Evolutionary conservation across 2,797 vertebrate genomes (phyloP).

Genomic region (Chiloscyllium punctatum): DNA sequence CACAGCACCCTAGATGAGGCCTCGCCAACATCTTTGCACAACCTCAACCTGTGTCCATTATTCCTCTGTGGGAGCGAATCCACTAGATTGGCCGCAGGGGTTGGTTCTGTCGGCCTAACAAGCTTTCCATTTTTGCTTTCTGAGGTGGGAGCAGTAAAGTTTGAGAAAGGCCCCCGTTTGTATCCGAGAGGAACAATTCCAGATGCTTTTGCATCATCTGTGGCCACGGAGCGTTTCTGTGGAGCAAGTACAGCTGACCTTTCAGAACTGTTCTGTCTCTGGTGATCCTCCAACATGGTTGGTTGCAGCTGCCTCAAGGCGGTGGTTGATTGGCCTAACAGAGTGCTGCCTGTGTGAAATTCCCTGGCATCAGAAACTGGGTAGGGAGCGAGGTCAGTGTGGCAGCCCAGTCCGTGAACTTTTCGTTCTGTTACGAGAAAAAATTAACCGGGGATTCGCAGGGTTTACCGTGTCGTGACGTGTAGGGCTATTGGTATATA

Average conservation of each 20-base stretch:
- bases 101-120: not conserved
- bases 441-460: not conserved
- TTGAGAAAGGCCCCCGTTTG: not conserved
- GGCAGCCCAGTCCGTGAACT: not conserved
- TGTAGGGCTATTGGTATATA: not conserved
- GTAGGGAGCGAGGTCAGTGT: not conserved
- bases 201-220: not conserved
- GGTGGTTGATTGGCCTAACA: not conserved
- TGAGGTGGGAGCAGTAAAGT: not conserved
- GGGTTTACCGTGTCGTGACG: not conserved
- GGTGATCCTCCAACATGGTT: not conserved
- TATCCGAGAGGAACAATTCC: not conserved
- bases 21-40: no score
- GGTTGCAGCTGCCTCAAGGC: not conserved
- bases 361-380: not conserved
- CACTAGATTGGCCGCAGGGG: not conserved
- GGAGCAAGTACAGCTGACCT: not conserved
- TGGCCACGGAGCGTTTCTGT: not conserved
- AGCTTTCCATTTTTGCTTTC: not conserved
- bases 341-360: not conserved
- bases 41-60: not conserved
- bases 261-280: not conserved
- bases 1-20: no score
- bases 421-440: not conserved
- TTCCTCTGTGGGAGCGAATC: not conserved